These are phyloP conservation scores for Dinocampus coccinellae DNA, from an alignment of 2,888 invertebrate genomes.

Conservation along the genomic window DNA sequence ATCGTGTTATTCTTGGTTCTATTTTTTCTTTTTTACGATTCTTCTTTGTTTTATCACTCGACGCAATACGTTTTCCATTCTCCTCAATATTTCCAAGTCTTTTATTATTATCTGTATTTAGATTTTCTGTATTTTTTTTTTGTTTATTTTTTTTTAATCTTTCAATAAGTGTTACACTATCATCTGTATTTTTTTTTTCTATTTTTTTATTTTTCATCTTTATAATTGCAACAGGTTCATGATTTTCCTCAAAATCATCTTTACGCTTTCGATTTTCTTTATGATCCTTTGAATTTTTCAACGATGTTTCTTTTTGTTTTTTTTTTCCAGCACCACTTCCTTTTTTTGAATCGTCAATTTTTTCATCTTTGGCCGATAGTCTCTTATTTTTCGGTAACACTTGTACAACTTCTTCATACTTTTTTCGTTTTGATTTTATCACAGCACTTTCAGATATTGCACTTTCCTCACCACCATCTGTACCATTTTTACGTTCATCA, in stretches of 20 bases:
- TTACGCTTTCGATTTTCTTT: slow-evolving; percentile 61
- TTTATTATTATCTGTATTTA: slow-evolving; percentile 41
- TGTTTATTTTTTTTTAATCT: slow-evolving; percentile 57
- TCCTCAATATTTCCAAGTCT: slow-evolving; percentile 49
- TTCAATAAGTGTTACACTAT: slow-evolving; percentile 41
- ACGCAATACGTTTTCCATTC: slow-evolving; percentile 50
- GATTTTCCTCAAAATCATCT: slow-evolving; percentile 63
- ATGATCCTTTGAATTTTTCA: slow-evolving; percentile 51
- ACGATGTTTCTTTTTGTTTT: slow-evolving; percentile 46
- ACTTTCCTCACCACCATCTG: slow-evolving; percentile 56
- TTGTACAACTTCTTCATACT: slow-evolving; percentile 56
- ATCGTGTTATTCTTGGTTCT: slow-evolving; percentile 35
- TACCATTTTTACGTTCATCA: slow-evolving; percentile 48
- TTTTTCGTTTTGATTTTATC: slow-evolving; percentile 63
- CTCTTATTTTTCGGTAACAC: slow-evolving; percentile 62
- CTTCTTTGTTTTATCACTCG: slow-evolving; percentile 69
- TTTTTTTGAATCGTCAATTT: slow-evolving; percentile 54
- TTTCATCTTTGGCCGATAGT: slow-evolving; percentile 57
- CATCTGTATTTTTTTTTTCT: slow-evolving; percentile 57
- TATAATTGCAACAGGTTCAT: slow-evolving; percentile 53
- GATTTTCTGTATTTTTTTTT: slow-evolving; percentile 39
- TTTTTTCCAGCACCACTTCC: slow-evolving; percentile 38
- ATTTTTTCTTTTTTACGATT: slow-evolving; percentile 52
- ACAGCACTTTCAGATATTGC: slow-evolving; percentile 62
- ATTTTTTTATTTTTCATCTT: slow-evolving; percentile 59